Conservation (phyloP, 2,797 vertebrate species). For the Dallia pectoralis region DNA sequence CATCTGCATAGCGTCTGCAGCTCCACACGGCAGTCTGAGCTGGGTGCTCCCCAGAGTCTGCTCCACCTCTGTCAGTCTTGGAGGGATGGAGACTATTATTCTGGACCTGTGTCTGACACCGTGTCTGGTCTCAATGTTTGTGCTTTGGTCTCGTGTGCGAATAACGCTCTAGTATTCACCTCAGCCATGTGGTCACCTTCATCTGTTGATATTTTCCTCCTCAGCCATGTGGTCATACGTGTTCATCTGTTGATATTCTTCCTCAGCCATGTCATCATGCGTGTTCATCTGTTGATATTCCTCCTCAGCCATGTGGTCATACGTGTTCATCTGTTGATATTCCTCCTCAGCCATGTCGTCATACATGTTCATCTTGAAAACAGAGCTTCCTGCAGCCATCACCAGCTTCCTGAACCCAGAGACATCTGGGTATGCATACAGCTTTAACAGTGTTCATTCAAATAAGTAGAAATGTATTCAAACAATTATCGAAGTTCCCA, state of each 20-base stretch:
- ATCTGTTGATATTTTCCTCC: constrained; percentile 1
- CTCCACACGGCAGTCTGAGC: constrained; percentile 52
- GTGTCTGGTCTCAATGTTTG: constrained; percentile 11
- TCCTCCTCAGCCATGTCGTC: constrained; percentile 88
- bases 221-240: neutral
- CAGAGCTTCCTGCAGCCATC: constrained; percentile 89
- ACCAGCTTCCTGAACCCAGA: constrained; percentile 74
- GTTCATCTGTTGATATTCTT: neutral
- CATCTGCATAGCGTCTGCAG: constrained; percentile 60
- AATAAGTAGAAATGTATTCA: neutral
- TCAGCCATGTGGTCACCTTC: neutral
- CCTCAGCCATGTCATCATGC: neutral
- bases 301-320: constrained; percentile 91
- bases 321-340: constrained; percentile 49
- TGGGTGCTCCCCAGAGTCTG: constrained; percentile 53
- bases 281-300: constrained; percentile 18
- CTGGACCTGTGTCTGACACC: neutral
- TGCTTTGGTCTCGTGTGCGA: constrained; percentile 9
- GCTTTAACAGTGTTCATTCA: neutral
- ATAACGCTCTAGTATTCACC: too few species aligned
- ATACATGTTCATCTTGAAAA: constrained; percentile 93
- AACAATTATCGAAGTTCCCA: constrained; percentile 22
- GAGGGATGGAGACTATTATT: neutral
- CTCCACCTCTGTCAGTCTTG: constrained; percentile 53
- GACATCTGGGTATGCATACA: constrained; percentile 76